Evolutionary conservation across 2,797 vertebrate species (phyloP).

Genomic region (Coregonus sp.): DNA sequence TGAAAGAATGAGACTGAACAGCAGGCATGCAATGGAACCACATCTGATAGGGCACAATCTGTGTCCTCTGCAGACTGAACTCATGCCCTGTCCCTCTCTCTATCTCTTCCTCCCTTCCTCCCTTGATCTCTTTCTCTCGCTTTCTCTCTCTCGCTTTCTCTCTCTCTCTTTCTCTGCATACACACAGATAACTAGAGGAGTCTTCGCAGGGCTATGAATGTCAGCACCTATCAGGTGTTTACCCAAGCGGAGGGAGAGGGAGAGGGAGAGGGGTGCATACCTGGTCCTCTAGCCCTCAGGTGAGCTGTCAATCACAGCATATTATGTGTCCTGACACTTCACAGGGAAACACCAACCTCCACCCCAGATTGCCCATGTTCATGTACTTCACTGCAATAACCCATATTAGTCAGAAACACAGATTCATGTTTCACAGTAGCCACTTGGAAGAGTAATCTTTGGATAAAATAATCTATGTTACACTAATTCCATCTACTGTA

Average conservation of each 20-base stretch:
- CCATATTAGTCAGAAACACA: slow-evolving; percentile 14
- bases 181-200: slow-evolving; percentile 21
- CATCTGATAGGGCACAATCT: not conserved
- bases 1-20: too few species aligned
- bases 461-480: not conserved
- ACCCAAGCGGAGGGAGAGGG: slow-evolving; percentile 39
- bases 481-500: not conserved
- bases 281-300: slow-evolving; percentile 58
- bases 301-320: slow-evolving; percentile 66
- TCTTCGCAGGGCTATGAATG: slow-evolving; percentile 35
- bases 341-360: slow-evolving; percentile 23
- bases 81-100: not conserved
- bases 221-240: slow-evolving; percentile 62
- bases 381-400: slow-evolving; percentile 13
- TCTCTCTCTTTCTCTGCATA: not conserved
- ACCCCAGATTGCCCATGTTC: slow-evolving; percentile 38
- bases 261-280: slow-evolving; percentile 51
- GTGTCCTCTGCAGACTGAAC: not conserved
- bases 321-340: slow-evolving; percentile 43
- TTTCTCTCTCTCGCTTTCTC: not conserved
- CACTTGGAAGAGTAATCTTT: not conserved
- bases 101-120: not conserved
- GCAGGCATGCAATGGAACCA: not conserved
- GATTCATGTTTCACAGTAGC: slow-evolving; percentile 13
- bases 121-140: not conserved